These are phyloP conservation scores for Actenoides hombroni DNA, from an alignment of 2,113 vertebrate species.

Conservation along the genomic window DNA sequence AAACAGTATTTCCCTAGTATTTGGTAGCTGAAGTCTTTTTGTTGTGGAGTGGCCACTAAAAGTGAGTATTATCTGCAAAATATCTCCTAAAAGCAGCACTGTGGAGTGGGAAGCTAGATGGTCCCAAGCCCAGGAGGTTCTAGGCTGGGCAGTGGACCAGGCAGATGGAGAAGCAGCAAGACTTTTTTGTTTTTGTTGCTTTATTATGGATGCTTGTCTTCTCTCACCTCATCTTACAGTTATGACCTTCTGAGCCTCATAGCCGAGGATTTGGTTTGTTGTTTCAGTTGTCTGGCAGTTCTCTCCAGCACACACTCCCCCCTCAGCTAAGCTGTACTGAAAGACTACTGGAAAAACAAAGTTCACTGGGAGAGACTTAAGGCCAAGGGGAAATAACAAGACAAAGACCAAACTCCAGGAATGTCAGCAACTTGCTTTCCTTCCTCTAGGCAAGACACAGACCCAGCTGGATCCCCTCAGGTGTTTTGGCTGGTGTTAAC, in stretches of 20 bases:
- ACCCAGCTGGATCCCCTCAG: neutral
- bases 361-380: neutral
- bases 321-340: neutral
- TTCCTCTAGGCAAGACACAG: neutral
- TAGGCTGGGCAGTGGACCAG: neutral
- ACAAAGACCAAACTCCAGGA: neutral
- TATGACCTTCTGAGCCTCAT: neutral
- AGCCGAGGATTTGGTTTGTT: neutral
- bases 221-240: neutral
- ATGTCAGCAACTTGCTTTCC: neutral
- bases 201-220: accelerated
- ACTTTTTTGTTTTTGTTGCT: neutral
- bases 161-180: neutral
- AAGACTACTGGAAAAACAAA: neutral
- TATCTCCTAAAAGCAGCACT: neutral
- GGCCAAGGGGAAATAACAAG: neutral
- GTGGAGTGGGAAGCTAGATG: neutral
- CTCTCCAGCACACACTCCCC: neutral
- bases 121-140: neutral
- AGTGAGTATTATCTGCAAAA: neutral
- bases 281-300: neutral
- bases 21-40: neutral
- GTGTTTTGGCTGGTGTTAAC: neutral
- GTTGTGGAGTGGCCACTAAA: neutral
- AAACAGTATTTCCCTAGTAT: neutral